Conservation (phyloP, 2,888 invertebrate genomes). For the Iphiclides podalirius region DNA sequence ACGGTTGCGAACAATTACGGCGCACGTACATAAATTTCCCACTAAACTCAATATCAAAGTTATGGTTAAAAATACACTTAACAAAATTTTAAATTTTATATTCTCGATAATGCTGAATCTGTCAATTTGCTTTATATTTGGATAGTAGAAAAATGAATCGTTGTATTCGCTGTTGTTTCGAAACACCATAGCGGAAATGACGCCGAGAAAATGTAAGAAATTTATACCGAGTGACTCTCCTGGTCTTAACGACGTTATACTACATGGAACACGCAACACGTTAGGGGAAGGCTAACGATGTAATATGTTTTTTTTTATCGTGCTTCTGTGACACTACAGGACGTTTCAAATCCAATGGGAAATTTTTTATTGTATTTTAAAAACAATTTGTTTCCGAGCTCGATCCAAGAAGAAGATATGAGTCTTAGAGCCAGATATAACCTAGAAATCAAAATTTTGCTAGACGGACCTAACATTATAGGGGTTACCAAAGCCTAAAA, state of each 20-base stretch:
- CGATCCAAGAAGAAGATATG: too few species aligned
- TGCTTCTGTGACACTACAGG: conserved; percentile 7
- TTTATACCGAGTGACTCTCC: too few species aligned
- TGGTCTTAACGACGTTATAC: too few species aligned
- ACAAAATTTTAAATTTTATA: conserved; percentile 72
- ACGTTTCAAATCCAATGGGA: conserved; percentile 3
- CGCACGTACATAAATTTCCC: conserved; percentile 88
- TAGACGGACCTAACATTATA: too few species aligned
- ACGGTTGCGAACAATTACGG: conserved; percentile 85
- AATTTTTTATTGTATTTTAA: too few species aligned
- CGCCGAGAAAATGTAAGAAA: not conserved
- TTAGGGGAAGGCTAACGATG: conserved; percentile 15
- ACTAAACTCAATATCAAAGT: conserved; percentile 85
- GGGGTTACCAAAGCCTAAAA: too few species aligned
- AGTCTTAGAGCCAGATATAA: too few species aligned
- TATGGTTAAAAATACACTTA: conserved; percentile 78
- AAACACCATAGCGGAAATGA: conserved; percentile 1
- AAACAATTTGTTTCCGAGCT: too few species aligned
- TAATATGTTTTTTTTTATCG: conserved; percentile 1
- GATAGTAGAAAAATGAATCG: conserved; percentile 47
- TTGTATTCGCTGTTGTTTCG: conserved; percentile 31
- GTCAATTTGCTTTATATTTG: conserved; percentile 31
- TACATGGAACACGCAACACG: not conserved
- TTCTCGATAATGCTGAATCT: conserved; percentile 63
- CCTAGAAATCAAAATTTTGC: too few species aligned